A percentile compares a stretch with the other conserved stretches of the same genome.
Evolutionary conservation across 2,888 invertebrate species (phyloP).

Genomic region (Volucella bombylans): DNA sequence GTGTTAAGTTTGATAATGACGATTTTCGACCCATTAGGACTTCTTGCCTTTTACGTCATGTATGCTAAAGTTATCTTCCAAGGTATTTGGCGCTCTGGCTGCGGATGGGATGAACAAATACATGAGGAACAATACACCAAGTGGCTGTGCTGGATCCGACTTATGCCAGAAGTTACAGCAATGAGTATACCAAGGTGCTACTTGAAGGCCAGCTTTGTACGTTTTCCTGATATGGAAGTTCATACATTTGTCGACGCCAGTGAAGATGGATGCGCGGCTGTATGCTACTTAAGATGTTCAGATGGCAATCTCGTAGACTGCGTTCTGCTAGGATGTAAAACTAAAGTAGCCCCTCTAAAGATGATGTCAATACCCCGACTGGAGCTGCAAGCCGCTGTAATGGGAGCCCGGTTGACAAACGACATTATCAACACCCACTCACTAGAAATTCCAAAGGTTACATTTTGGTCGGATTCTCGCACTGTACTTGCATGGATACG

Average conservation of each 20-base stretch:
- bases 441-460: not conserved
- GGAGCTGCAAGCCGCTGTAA: slow-evolving; percentile 20
- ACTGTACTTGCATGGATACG: not conserved
- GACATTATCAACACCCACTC: slow-evolving; percentile 1
- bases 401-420: not conserved
- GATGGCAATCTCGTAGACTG: slow-evolving; percentile 23
- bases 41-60: slow-evolving; percentile 9
- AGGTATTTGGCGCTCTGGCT: slow-evolving; percentile 59
- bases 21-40: slow-evolving; percentile 6
- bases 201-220: slow-evolving; percentile 8
- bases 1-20: slow-evolving; percentile 15
- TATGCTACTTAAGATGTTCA: slow-evolving; percentile 17
- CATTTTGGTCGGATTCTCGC: slow-evolving; percentile 16
- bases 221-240: slow-evolving; percentile 25
- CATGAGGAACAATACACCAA: slow-evolving; percentile 48
- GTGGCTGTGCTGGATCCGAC: slow-evolving; percentile 56
- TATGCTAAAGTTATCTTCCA: slow-evolving; percentile 50
- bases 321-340: slow-evolving; percentile 20
- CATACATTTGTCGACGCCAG: slow-evolving; percentile 61
- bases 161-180: slow-evolving; percentile 48
- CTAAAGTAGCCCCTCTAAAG: slow-evolving; percentile 25
- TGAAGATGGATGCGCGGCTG: slow-evolving; percentile 60
- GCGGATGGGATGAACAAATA: slow-evolving; percentile 59
- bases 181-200: slow-evolving; percentile 59
- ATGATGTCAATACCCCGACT: slow-evolving; percentile 30